Conservation (phyloP, 2,113 vertebrate species). For the Ifrita kowaldi region DNA sequence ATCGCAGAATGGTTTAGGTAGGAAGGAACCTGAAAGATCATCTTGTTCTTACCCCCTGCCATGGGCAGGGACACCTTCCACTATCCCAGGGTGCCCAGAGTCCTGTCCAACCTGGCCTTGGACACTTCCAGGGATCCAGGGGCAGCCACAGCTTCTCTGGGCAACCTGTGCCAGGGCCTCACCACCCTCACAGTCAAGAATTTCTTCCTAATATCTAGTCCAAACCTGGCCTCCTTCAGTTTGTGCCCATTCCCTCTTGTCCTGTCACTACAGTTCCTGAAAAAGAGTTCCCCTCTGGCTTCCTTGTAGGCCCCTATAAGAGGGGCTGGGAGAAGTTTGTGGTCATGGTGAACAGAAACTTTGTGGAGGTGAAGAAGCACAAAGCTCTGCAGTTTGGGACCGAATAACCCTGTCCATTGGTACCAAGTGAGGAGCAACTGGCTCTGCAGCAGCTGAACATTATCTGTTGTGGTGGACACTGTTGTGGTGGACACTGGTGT, state of each 20-base stretch:
- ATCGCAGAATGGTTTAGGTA: background rate
- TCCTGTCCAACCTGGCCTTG: background rate
- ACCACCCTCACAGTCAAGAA: background rate
- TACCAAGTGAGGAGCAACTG: background rate
- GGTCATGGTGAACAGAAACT: background rate
- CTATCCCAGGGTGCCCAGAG: background rate
- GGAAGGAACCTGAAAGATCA: background rate
- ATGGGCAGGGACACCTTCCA: background rate
- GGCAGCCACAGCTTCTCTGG: background rate
- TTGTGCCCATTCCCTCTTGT: background rate
- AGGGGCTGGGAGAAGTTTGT: background rate
- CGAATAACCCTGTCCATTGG: background rate
- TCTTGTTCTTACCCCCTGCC: background rate
- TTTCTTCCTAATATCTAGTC: background rate
- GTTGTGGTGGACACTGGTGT: rapidly evolving
- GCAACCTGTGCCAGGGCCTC: background rate
- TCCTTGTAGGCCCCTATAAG: background rate
- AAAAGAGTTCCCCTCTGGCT: no score
- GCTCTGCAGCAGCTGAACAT: background rate
- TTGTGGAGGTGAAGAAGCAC: background rate
- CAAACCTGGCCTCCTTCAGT: background rate
- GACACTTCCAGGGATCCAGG: background rate
- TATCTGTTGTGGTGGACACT: background rate
- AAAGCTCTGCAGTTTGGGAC: background rate
- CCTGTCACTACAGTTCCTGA: background rate